Evolutionary conservation across 2,888 invertebrate genomes (phyloP).

Genomic region (Micoletzkya japonica): DNA sequence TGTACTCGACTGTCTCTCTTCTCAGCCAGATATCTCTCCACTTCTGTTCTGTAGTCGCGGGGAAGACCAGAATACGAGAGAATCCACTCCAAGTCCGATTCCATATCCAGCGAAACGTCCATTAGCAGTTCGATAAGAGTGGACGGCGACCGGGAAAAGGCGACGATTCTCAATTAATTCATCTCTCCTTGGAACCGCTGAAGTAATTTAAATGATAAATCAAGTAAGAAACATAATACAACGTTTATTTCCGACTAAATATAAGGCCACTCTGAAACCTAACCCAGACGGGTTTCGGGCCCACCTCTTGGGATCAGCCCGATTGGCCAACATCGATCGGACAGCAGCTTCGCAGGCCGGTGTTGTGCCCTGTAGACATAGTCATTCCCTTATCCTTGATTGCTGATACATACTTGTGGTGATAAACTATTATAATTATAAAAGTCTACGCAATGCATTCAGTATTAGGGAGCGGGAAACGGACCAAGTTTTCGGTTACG

Average conservation of each 20-base stretch:
- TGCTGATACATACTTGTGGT: too few species aligned
- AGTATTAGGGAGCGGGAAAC: too few species aligned
- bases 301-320: constrained; percentile 9
- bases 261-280: not conserved
- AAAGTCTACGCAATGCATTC: not conserved
- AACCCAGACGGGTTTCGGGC: not conserved
- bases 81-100: constrained; percentile 14
- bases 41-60: not conserved
- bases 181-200: not conserved
- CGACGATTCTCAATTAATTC: constrained; percentile 8
- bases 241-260: not conserved
- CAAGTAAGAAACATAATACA: too few species aligned
- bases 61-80: constrained; percentile 5
- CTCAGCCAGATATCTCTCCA: constrained; percentile 10
- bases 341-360: constrained; percentile 19
- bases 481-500: too few species aligned
- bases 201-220: too few species aligned
- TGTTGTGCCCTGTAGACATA: not conserved
- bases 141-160: not conserved
- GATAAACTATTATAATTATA: too few species aligned
- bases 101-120: constrained; percentile 1
- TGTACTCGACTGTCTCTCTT: constrained; percentile 8
- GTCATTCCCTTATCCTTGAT: not conserved
- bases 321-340: constrained; percentile 8
- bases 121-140: constrained; percentile 20